These are phyloP conservation scores for Acanthurus leucopareius DNA, from an alignment of 2,797 vertebrate genomes.

Conservation along the genomic window DNA sequence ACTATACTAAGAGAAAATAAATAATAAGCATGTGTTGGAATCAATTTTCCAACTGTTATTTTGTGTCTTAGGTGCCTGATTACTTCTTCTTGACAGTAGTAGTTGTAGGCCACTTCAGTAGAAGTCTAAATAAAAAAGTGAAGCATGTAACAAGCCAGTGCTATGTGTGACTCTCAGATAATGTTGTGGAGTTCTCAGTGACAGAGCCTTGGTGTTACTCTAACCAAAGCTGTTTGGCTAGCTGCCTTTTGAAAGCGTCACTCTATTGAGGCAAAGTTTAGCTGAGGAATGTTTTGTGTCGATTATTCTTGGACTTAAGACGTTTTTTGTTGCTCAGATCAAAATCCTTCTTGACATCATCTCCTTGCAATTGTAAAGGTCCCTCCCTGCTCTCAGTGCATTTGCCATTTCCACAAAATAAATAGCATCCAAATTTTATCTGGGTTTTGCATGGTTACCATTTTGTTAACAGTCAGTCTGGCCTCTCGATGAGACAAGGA, in stretches of 20 bases:
- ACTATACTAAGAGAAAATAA: no score
- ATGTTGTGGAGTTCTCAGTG: conserved; percentile 70
- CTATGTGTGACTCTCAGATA: conserved; percentile 64
- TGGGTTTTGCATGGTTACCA: conserved; percentile 91
- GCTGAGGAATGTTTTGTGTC: conserved; percentile 80
- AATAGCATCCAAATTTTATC: conserved; percentile 88
- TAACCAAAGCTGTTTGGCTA: conserved; percentile 80
- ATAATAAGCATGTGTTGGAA: neutral
- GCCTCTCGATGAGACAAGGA: conserved; percentile 88
- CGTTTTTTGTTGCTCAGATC: conserved; percentile 86
- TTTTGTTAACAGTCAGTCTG: conserved; percentile 87
- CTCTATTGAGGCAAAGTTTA: conserved; percentile 80
- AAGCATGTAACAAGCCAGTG: conserved; percentile 6
- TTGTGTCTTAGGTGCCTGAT: neutral
- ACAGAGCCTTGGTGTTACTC: conserved; percentile 70
- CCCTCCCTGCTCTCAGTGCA: conserved; percentile 41
- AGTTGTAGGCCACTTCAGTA: neutral
- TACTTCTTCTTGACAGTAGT: conserved; percentile 20
- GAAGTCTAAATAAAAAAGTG: conserved; percentile 20
- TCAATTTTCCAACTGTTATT: neutral
- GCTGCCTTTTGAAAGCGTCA: conserved; percentile 78
- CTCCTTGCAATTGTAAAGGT: conserved; percentile 78
- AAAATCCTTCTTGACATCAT: conserved; percentile 92
- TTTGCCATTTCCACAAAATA: conserved; percentile 83
- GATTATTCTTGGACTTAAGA: conserved; percentile 83